A percentile compares a stretch with the other conserved stretches of the same genome.
Conservation (phyloP, 2,113 vertebrate genomes). For the Trochalopteron elliotii region DNA sequence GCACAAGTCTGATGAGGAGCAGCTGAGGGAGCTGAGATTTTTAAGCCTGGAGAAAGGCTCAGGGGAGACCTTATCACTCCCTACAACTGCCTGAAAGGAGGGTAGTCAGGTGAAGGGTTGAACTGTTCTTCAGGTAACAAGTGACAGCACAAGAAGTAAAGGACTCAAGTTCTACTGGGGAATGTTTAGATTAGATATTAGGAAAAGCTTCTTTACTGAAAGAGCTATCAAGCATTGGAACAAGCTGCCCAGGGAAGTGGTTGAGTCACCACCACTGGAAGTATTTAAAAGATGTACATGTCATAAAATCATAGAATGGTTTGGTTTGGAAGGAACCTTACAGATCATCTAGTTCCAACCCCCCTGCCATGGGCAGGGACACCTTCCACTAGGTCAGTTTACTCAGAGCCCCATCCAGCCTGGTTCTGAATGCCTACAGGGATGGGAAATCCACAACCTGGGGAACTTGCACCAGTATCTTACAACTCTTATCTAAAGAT, state of each 20-base stretch:
- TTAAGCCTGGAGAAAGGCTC: background rate
- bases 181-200: background rate
- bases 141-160: background rate
- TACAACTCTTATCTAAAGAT: background rate
- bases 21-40: rapidly evolving
- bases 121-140: background rate
- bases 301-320: background rate
- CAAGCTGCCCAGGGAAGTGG: background rate
- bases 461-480: background rate
- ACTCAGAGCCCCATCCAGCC: background rate
- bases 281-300: background rate
- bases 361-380: background rate
- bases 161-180: too few relatives aligned
- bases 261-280: background rate
- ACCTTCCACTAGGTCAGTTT: background rate
- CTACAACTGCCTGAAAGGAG: background rate
- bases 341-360: background rate
- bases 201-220: background rate
- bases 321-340: background rate
- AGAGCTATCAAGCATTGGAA: background rate
- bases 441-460: background rate
- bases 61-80: background rate
- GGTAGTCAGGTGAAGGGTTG: too few relatives aligned
- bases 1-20: background rate
- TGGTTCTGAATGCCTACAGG: background rate